These are phyloP conservation scores for Edolisoma coerulescens DNA, from an alignment of 2,113 vertebrate genomes.

Conservation along the genomic window DNA sequence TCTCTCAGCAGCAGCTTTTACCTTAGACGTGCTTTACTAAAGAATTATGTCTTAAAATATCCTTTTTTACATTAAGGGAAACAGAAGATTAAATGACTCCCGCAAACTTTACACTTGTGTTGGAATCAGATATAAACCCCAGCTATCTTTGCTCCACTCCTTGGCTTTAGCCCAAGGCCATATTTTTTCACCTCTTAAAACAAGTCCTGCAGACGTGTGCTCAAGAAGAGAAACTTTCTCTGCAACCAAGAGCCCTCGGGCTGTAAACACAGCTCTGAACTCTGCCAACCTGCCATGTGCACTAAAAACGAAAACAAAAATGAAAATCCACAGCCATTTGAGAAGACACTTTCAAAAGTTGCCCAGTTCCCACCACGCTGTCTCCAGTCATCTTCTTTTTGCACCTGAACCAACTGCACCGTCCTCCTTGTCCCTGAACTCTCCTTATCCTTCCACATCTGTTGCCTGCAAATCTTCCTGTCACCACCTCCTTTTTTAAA, in stretches of 20 bases:
- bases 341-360: background rate
- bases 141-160: background rate
- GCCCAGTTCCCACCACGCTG: background rate
- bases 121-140: background rate
- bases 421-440: constrained; percentile 33
- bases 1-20: background rate
- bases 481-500: constrained; percentile 31
- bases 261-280: background rate
- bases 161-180: constrained; percentile 11
- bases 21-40: background rate
- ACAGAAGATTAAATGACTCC: background rate
- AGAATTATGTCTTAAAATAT: background rate
- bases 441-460: constrained; percentile 50
- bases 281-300: background rate
- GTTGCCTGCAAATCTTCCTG: constrained; percentile 58
- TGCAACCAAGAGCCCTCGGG: background rate
- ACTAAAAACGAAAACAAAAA: background rate
- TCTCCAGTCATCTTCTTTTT: background rate
- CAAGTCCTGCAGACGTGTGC: background rate
- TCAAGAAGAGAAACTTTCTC: background rate
- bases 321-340: background rate
- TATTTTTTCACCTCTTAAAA: background rate
- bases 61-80: background rate
- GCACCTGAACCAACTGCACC: background rate
- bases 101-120: background rate